Evolutionary conservation across 2,113 vertebrate species (phyloP), one percentile per base, ranked within the genome.

Genomic region (Tinamus guttatus): DNA sequence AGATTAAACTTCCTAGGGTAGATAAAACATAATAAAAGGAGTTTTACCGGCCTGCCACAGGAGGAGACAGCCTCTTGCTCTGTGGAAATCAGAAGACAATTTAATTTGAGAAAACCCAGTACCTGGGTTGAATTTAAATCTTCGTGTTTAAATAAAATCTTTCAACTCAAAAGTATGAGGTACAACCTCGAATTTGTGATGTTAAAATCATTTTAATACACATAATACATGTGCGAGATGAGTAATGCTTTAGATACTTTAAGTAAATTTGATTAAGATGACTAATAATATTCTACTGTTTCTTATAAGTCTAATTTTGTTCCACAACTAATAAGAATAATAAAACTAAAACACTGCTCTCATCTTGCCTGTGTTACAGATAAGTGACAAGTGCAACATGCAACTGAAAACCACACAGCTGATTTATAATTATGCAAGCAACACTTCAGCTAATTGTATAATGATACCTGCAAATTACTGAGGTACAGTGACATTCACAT

Each of bases 361-460:
- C n/a, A 43, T 63, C 56, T 75, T 81, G 45, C 34, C 62, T 86
- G 4, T 58, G 13, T 74, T 88, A 58, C 59, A 91, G 74, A 59
- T 86, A 58, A 58, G 47, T 82, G 86, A 73, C 38, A 95, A 96
- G n/a, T 28, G 79, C 34, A 90, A 86, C 32, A 43, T 40, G 62
- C 69, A 95, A 73, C 87, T 85, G 38, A 79, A 71, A 93, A 13
- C 60, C 49, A 78, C 47, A 76, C 22, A 71, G 38, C 51, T 83
- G 78, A 82, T 95, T 82, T 88, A 58, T 62, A 95, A 36, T 92
- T 95, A 81, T 80, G 58, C 60, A 90, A 95, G 56, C 28, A 85
- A 88, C 22, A 65, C 34, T 94, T 87, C 82, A 77, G 15, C 43
- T 86, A 84, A 88, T 43, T 90, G 43, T 43, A 17, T 28, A 81